These are phyloP conservation scores for Sisor rabdophorus DNA, from an alignment of 2,113 vertebrate genomes.

Conservation along the genomic window DNA sequence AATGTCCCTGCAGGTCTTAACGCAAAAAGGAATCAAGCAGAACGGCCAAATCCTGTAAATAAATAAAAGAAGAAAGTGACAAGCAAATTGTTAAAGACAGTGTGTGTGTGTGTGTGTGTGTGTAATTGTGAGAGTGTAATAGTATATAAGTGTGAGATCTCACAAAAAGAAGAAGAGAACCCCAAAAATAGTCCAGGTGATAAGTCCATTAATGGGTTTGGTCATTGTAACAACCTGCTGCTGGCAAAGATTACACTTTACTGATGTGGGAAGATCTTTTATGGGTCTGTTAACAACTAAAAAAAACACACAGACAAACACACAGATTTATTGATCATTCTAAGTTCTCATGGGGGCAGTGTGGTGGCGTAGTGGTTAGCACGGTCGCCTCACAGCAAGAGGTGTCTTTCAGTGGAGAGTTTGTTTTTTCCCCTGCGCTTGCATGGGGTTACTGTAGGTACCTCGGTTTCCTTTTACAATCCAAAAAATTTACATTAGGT, in stretches of 20 bases:
- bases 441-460: no score
- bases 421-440: no score
- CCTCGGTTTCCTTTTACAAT: no score
- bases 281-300: constrained; percentile 41
- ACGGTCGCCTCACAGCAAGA: no score
- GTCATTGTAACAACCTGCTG: constrained; percentile 45
- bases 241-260: constrained; percentile 57
- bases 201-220: constrained; percentile 23
- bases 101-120: constrained; percentile 2
- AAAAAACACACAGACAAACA: constrained; percentile 19
- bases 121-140: neutral
- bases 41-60: constrained; percentile 73
- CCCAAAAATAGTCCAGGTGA: constrained; percentile 58
- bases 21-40: constrained; percentile 82
- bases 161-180: neutral
- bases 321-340: constrained; percentile 42
- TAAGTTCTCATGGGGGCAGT: no score
- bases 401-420: no score
- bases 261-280: constrained; percentile 35
- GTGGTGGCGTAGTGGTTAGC: no score
- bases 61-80: neutral
- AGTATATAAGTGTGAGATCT: neutral
- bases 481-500: no score
- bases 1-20: constrained; percentile 77
- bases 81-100: neutral